Evolutionary conservation across 2,888 invertebrate species (phyloP), one percentile per base, ranked within the genome.

Genomic region (Macaria notata): DNA sequence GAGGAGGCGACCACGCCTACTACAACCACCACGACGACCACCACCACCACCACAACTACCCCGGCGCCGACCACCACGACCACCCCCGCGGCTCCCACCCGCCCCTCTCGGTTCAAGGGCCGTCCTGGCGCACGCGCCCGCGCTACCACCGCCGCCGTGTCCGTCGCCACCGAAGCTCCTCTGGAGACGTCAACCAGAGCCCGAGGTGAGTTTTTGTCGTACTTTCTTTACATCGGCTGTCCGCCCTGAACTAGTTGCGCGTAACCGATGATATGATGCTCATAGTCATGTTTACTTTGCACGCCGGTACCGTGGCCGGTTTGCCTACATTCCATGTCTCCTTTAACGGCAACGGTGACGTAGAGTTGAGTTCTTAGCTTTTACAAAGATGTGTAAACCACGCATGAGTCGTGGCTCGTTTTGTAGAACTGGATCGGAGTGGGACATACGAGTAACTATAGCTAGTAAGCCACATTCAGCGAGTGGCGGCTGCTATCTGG

Each of bases 21-120:
- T 0, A 91, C 92, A 0, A 93, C 93, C 0, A 93, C 93, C 0
- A 92, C 93, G 0, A 93, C 93, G 0, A 93, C 93, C 0, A 92
- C 93, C 0, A 93, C 93, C 0, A 93, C 93, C 0, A 92, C 93
- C 0, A 92, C 93, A 0, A 89, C 93, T 0, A 92, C 93, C 0
- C 84, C 93, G 0, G 85, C 92, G 0, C 88, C 92, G 0, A 90
- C 93, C 0, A 87, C 92, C 0, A 86, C 92, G 0, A 86, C 91
- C 0, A 88, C 92, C 0, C 80, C 91, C 0, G 75, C 81, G 0
- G 79, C 79, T 0, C 78, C 87, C 8, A 91, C 92, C 2, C 81
- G 92, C 0, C 88, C 91, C 0, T 88, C 89, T 4, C 75, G 92
- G 31, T 92, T 89, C 76, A 89, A 86, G 76, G 76, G 80, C 3